Evolutionary conservation across 2,113 vertebrate species (phyloP).

Genomic region (Talpa occidentalis): DNA sequence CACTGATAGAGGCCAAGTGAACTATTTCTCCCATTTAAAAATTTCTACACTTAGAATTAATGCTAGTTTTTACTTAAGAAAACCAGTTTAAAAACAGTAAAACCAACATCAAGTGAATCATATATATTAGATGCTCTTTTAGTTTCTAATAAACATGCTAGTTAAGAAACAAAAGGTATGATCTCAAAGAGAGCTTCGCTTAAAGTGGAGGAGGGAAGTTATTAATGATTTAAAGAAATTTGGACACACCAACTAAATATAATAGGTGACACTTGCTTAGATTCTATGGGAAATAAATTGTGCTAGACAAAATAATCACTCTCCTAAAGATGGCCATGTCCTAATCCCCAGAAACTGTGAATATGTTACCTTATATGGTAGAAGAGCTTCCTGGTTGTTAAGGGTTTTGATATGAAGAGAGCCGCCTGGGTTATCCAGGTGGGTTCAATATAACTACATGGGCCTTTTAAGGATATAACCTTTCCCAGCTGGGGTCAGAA

Average conservation of each 20-base stretch:
- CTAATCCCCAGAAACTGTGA: not conserved
- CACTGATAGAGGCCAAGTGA: not conserved
- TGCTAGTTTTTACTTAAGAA: not conserved
- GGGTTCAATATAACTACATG: not conserved
- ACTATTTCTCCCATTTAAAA: not conserved
- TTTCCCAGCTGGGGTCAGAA: not conserved
- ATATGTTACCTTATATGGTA: not conserved
- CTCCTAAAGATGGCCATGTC: not conserved
- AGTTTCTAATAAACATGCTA: slow-evolving; percentile 16
- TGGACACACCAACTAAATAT: not conserved
- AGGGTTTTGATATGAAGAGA: not conserved
- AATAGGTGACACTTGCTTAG: not conserved
- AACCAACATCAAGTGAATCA: not conserved
- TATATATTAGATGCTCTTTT: not conserved
- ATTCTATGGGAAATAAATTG: not conserved
- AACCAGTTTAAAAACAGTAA: slow-evolving; percentile 15
- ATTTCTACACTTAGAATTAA: slow-evolving; percentile 9
- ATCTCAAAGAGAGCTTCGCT: not conserved
- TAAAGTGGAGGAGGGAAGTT: not conserved
- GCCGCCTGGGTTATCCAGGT: not conserved
- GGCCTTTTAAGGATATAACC: not conserved
- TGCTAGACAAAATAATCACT: not conserved
- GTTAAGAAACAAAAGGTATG: not conserved
- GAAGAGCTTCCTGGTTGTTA: not conserved
- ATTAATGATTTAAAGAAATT: slow-evolving; percentile 19